Evolutionary conservation across 2,797 vertebrate genomes (phyloP), one percentile per base, ranked within the genome.

Genomic region (Sardinella longiceps): DNA sequence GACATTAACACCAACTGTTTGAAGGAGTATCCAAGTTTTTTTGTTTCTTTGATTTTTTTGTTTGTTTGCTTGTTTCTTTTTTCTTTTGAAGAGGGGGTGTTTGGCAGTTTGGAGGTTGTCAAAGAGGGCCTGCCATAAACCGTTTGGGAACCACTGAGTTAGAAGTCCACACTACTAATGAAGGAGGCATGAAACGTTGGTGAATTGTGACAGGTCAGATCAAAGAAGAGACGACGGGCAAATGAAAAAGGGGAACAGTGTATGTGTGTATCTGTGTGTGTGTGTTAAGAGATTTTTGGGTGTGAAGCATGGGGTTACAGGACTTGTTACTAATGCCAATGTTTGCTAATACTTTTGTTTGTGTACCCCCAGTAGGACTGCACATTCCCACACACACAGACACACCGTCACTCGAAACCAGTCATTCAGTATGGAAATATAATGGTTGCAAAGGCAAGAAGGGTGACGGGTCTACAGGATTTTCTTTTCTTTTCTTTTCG

Each of bases 151-250:
- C 92, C 93, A 92, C 88, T 90, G 33, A 37, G 70, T 77, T 43
- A 96, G 94, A 89, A 84, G 56, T 25, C n/a, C 85, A 88, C 92
- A 94, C 89, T 48, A 82, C 89, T 45, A 82, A 87, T 93, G 70
- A 93, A 95, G 95, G 95, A 96, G 39, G 94, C 94, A 96, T 95
- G 95, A 96, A 96, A 95, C 92, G 93, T 93, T 93, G 94, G 93
- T 95, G 95, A 96, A 94, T 87, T 90, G 94, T 91, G 93, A 95
- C 39, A 74, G 51, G 20, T 91, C 88, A 92, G 92, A 92, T 93
- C 28, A 58, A 53, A 80, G 30, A 2, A 51, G 53, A 84, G 43
- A 70, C 51, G 80, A 84, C 45, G 63, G 82, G 58, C 33, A 77
- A 28, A 80, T 58, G 58, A 66, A 33, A 48, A 74, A 46, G 80